Base-by-base conservation (phyloP, 1,140 invertebrate species). In the Lepidurus packardi region DNA sequence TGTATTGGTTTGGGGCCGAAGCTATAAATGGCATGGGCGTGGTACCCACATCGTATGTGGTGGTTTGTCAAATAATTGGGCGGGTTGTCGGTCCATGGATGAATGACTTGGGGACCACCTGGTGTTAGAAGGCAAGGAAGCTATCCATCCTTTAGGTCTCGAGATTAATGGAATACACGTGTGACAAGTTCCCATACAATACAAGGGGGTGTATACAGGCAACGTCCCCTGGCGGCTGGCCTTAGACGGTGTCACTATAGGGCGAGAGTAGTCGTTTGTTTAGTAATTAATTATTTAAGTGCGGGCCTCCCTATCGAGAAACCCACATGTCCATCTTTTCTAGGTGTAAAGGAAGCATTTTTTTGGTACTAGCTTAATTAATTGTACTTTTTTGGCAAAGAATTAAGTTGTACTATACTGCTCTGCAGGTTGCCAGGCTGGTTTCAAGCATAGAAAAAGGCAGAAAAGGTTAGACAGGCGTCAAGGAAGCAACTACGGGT, bases 11-110 rank as follows among this genome's bases (percentile, higher is more conserved):
- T n/a, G 16, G 53, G 53, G 21, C 53, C 8, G 16, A 21, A 16
- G 53, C 53, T 65, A 9, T 65, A 65, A 65, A 65, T 65, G 53
- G 8, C 53, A 65, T 65, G 53, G 53, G 53, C 8, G 53, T 65
- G 53, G 53, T 21, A 65, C 53, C 53, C 8, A 65, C 53, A 21
- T 65, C 21, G 16, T 21, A 16, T 65, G 53, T 16, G 53, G 53
- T 16, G 53, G 53, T 65, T 65, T 65, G 53, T 65, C 53, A 65
- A 65, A 65, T 65, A 65, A 65, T 65, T 65, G 53, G 53, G 53
- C 16, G 53, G 53, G 53, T n/a, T 65, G 53, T 65, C 8, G 53
- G 53, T 16, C 16, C 9, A 13, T 21, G 21, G 53, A 65, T 21
- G 53, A 65, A 65, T 65, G 53, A 65, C 53, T 65, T 65, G 53